phyloP scores from a whole-genome alignment of 2,888 invertebrate genomes.

The Teleogryllus oceanicus region DNA sequence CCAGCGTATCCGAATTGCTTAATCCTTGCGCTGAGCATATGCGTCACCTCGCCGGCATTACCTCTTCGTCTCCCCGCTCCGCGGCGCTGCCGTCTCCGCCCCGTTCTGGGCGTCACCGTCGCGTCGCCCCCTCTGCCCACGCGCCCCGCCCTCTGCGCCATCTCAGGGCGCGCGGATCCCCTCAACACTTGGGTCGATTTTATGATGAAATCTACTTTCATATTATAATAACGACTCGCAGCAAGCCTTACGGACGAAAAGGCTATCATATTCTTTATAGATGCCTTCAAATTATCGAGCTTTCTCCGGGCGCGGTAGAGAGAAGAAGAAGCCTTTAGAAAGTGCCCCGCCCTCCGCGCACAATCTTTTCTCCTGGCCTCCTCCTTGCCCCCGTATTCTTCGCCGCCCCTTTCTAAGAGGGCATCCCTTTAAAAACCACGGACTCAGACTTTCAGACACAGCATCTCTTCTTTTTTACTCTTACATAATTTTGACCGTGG shows the following conservation, averaged over 20 bases:
- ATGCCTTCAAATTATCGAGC: conserved; percentile 2
- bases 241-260: conserved; percentile 7
- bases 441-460: conserved; percentile 18
- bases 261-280: conserved; percentile 18
- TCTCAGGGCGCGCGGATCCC: not conserved
- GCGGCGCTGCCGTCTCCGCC: too few relatives aligned
- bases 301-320: conserved; percentile 2
- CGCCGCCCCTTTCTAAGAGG: not conserved
- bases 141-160: not conserved
- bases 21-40: too few relatives aligned
- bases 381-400: not conserved
- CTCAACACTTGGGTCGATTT: conserved; percentile 18
- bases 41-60: too few relatives aligned
- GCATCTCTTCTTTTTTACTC: conserved; percentile 10
- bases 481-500: conserved; percentile 2
- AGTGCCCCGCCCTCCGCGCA: not conserved
- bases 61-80: too few relatives aligned
- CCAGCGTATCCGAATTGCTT: too few relatives aligned
- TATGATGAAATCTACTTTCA: conserved; percentile 18
- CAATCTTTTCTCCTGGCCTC: conserved; percentile 8
- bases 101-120: too few relatives aligned
- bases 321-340: conserved; percentile 6
- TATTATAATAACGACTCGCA: conserved; percentile 8
- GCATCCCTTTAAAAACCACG: conserved; percentile 18
- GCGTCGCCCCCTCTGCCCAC: not conserved